Conservation (phyloP, 2,797 vertebrate genomes). For the Distichodus sexfasciatus region DNA sequence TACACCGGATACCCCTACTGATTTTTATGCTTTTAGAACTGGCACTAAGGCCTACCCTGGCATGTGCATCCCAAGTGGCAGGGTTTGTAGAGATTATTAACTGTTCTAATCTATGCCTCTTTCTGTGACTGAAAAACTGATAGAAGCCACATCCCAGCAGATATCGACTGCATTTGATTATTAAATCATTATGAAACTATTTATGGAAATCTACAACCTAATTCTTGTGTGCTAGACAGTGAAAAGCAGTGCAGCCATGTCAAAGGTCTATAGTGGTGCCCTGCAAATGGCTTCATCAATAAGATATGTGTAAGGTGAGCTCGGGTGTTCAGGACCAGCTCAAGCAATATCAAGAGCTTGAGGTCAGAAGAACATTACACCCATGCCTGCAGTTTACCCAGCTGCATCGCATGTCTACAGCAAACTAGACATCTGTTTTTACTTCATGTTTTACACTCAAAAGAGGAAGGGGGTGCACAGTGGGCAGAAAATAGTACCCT, state of each 20-base stretch:
- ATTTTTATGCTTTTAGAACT: too few species aligned
- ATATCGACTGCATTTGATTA: too few species aligned
- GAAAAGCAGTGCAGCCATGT: neutral
- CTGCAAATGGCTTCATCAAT: neutral
- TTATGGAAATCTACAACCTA: neutral
- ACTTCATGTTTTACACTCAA: slow-evolving; percentile 73
- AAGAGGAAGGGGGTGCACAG: slow-evolving; percentile 47
- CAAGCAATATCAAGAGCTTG: slow-evolving; percentile 56
- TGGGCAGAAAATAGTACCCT: slow-evolving; percentile 61
- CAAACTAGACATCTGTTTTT: slow-evolving; percentile 83
- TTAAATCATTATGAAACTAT: too few species aligned
- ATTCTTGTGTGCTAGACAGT: neutral
- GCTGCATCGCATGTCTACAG: slow-evolving; percentile 84
- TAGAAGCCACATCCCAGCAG: too few species aligned
- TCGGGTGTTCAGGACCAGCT: slow-evolving; percentile 62
- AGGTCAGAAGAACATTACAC: slow-evolving; percentile 62
- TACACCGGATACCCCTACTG: too few species aligned
- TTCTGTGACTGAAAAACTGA: too few species aligned
- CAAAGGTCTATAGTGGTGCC: neutral
- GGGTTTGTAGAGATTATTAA: too few species aligned
- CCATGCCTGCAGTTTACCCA: slow-evolving; percentile 75
- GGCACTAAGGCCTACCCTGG: too few species aligned
- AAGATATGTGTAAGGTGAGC: slow-evolving; percentile 7
- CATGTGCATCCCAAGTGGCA: too few species aligned
- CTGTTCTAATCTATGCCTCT: too few species aligned